Conservation (phyloP, 2,113 vertebrate genomes). For the Alectura lathami region DNA sequence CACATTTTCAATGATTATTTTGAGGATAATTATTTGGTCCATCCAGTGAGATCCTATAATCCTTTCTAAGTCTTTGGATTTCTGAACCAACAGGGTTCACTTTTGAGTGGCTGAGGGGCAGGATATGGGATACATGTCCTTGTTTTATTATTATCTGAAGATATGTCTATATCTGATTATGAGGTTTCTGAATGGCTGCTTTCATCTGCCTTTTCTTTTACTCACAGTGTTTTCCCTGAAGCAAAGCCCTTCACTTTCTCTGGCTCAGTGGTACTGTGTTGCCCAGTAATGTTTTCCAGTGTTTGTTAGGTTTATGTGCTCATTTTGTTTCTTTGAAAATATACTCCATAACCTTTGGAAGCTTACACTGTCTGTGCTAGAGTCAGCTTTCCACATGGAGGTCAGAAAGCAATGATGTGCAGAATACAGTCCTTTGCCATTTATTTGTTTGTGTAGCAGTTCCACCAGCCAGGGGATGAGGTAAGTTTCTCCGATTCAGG, state of each 20-base stretch:
- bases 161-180: background rate
- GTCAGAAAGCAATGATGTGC: background rate
- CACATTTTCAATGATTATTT: background rate
- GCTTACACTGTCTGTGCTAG: background rate
- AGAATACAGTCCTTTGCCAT: background rate
- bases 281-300: background rate
- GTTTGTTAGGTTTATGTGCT: background rate
- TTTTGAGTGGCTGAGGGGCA: background rate
- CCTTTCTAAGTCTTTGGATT: background rate
- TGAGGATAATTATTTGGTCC: background rate
- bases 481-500: background rate
- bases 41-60: background rate
- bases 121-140: background rate
- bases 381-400: background rate
- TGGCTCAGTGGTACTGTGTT: background rate
- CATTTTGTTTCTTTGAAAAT: background rate
- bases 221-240: background rate
- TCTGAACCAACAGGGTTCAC: background rate
- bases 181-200: background rate
- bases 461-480: background rate
- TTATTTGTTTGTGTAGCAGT: background rate
- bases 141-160: slow-evolving; percentile 11
- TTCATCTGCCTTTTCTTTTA: slow-evolving; percentile 37
- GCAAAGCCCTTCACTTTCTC: background rate
- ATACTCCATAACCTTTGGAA: background rate